A percentile compares a stretch with the other conserved stretches of the same genome.
These are phyloP conservation scores for Ips nitidus DNA, from an alignment of 1,140 invertebrate species.

Conservation along the genomic window DNA sequence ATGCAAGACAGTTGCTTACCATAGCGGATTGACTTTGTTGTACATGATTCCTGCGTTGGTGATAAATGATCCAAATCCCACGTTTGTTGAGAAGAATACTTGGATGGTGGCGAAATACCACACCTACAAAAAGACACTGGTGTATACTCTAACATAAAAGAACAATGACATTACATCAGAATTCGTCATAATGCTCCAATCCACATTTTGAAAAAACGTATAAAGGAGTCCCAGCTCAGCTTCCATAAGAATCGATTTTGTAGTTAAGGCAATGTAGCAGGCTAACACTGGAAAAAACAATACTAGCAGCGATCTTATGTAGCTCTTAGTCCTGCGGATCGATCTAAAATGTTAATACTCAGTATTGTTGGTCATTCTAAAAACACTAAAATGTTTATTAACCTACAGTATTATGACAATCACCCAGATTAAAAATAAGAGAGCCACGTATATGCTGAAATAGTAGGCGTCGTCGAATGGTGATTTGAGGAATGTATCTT, in stretches of 20 bases:
- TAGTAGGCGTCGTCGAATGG: conserved; percentile 55
- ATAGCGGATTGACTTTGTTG: conserved; percentile 59
- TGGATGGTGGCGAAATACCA: conserved; percentile 62
- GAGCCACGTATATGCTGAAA: conserved; percentile 54
- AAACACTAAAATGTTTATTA: not conserved
- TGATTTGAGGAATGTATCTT: conserved; percentile 55
- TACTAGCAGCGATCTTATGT: conserved; percentile 51
- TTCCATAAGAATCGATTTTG: conserved; percentile 42
- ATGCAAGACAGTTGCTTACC: conserved; percentile 50
- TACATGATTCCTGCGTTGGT: conserved; percentile 61
- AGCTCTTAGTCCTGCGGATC: conserved; percentile 54
- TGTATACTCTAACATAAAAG: not conserved
- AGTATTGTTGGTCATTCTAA: too few relatives aligned
- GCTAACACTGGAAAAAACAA: conserved; percentile 45
- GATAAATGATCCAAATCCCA: conserved; percentile 61
- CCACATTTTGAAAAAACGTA: conserved; percentile 41
- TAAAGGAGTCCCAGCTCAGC: conserved; percentile 36
- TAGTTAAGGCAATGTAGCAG: conserved; percentile 45
- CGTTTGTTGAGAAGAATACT: conserved; percentile 59
- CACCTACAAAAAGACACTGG: conserved; percentile 49
- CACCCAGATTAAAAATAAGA: conserved; percentile 56
- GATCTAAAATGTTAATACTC: conserved; percentile 44
- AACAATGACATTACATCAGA: conserved; percentile 40
- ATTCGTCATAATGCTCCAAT: conserved; percentile 46
- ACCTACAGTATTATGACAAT: conserved; percentile 55